Evolutionary conservation across 2,113 vertebrate species (phyloP).

Genomic region (Caretta caretta): DNA sequence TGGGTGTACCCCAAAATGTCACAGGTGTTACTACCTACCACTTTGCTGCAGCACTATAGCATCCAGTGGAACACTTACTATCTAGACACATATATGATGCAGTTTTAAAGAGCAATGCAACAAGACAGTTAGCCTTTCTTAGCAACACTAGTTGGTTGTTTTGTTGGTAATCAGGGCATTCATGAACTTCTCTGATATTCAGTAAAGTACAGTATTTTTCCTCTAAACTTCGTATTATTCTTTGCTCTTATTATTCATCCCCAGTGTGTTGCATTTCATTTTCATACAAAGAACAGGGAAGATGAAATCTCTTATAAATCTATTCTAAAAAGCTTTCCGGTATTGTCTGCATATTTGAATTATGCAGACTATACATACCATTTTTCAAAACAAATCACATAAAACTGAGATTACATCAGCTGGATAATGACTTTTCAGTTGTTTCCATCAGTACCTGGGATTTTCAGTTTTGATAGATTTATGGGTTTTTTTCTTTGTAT

Average conservation of each 20-base stretch:
- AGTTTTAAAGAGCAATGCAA: not conserved
- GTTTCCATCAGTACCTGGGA: not conserved
- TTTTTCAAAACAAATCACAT: not conserved
- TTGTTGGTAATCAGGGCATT: not conserved
- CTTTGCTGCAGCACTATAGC: not conserved
- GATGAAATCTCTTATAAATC: not conserved
- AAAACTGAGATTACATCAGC: not conserved
- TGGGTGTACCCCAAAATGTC: not conserved
- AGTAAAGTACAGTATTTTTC: not conserved
- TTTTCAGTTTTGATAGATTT: not conserved
- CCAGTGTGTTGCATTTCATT: not conserved
- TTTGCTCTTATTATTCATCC: not conserved
- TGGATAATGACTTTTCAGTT: not conserved
- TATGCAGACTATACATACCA: not conserved
- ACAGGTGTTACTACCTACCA: not conserved
- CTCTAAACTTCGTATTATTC: accelerated
- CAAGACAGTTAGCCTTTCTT: not conserved
- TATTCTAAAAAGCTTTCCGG: not conserved
- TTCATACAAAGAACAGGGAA: not conserved
- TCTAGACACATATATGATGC: accelerated
- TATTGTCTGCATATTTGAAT: not conserved
- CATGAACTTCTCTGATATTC: not conserved
- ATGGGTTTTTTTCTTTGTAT: not conserved
- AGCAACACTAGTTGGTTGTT: not conserved
- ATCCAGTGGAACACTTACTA: accelerated